Evolutionary conservation across 2,113 vertebrate species (phyloP).

Genomic region (Athene noctua): DNA sequence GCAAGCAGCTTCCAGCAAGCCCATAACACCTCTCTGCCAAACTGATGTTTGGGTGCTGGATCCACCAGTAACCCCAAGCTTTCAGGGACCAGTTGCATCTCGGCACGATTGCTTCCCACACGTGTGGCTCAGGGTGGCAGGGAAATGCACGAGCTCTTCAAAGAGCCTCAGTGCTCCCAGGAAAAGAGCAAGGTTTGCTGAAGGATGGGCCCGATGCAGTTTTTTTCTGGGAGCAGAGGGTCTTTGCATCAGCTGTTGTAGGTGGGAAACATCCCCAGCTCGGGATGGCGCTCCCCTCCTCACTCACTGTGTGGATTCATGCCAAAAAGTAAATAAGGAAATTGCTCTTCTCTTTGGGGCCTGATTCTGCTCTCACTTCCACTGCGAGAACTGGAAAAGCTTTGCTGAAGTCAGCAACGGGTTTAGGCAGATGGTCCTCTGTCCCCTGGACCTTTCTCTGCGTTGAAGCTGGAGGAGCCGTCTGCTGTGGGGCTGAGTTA

Average conservation of each 20-base stretch:
- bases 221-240: background rate
- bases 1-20: fast-evolving
- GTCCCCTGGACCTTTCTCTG: background rate
- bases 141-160: fast-evolving
- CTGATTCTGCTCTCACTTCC: background rate
- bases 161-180: fast-evolving
- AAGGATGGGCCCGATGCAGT: fast-evolving
- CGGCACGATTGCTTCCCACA: fast-evolving
- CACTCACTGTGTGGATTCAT: fast-evolving
- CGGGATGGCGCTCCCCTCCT: background rate
- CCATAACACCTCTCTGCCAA: fast-evolving
- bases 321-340: constrained; percentile 1
- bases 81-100: background rate
- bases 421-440: background rate
- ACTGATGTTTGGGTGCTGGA: background rate
- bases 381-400: background rate
- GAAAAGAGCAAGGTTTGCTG: background rate
- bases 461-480: fast-evolving
- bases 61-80: background rate
- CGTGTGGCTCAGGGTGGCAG: fast-evolving
- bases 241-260: background rate
- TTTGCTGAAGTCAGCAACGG: background rate
- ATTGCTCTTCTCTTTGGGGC: background rate
- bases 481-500: fast-evolving
- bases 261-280: background rate